phyloP scores from a whole-genome alignment of 2,888 invertebrate genomes.

The Chironomus riparius region DNA sequence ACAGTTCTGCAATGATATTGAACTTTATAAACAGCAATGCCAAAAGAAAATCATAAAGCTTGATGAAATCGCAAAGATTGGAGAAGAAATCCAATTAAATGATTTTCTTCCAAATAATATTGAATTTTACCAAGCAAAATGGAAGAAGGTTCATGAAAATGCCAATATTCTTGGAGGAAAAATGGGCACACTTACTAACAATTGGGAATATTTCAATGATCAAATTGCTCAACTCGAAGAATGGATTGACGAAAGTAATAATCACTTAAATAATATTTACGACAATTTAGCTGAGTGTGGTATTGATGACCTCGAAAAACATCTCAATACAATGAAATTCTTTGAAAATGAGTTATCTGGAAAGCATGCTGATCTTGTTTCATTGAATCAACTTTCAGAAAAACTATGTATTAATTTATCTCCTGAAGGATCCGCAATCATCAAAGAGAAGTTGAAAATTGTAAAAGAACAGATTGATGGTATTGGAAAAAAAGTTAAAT shows the following conservation, averaged over 20 bases:
- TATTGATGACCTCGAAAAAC: slow-evolving; percentile 65
- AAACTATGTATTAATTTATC: slow-evolving; percentile 66
- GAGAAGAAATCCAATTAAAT: slow-evolving; percentile 65
- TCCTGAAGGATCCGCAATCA: slow-evolving; percentile 61
- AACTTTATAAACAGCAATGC: slow-evolving; percentile 66
- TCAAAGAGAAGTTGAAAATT: slow-evolving; percentile 63
- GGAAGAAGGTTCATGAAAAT: slow-evolving; percentile 74
- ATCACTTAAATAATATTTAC: slow-evolving; percentile 49
- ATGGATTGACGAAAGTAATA: slow-evolving; percentile 65
- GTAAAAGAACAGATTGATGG: slow-evolving; percentile 66
- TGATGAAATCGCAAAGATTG: slow-evolving; percentile 62
- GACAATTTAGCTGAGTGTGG: slow-evolving; percentile 59
- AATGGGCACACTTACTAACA: slow-evolving; percentile 64
- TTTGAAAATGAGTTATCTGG: slow-evolving; percentile 77
- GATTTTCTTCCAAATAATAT: slow-evolving; percentile 74
- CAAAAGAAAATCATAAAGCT: slow-evolving; percentile 65
- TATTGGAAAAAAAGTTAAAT: slow-evolving; percentile 65
- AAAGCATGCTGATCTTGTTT: slow-evolving; percentile 73
- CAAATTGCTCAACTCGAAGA: slow-evolving; percentile 66
- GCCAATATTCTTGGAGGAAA: slow-evolving; percentile 70
- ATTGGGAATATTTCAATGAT: slow-evolving; percentile 74
- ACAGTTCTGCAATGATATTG: slow-evolving; percentile 61
- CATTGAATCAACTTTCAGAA: slow-evolving; percentile 70
- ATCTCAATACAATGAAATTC: slow-evolving; percentile 65
- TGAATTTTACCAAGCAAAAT: slow-evolving; percentile 72